Percentiles rank a stretch among this genome's conserved stretches.
Evolutionary conservation across 2,797 vertebrate genomes (phyloP).

Genomic region (Chaunax sp.): DNA sequence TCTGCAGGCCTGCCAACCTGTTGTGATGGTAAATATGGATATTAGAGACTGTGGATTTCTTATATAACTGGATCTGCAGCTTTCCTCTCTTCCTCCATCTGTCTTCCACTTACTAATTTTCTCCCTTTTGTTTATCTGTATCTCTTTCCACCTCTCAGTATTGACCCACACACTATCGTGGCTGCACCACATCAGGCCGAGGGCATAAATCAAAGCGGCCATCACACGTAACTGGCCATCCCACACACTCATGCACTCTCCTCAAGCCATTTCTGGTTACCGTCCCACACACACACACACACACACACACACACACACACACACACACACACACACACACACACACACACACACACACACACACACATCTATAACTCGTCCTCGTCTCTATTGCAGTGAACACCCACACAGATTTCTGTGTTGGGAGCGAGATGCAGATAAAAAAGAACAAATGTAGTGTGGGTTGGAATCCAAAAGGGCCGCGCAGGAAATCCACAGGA

Average conservation of each 20-base stretch:
- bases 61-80: conserved; percentile 58
- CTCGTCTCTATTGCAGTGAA: conserved; percentile 71
- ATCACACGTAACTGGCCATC: conserved; percentile 47
- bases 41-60: conserved; percentile 38
- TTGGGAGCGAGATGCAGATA: conserved; percentile 59
- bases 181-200: conserved; percentile 67
- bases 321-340: conserved; percentile 50
- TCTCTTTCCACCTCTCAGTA: conserved; percentile 33
- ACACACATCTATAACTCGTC: conserved; percentile 55
- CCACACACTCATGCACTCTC: conserved; percentile 67
- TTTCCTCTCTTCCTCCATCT: conserved; percentile 31
- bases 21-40: conserved; percentile 56
- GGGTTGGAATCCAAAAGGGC: conserved; percentile 47
- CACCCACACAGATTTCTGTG: conserved; percentile 71
- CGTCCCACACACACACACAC: conserved; percentile 51
- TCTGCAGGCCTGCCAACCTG: conserved; percentile 53
- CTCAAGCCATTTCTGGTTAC: conserved; percentile 59
- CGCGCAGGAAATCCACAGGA: conserved; percentile 56
- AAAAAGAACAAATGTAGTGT: conserved; percentile 60
- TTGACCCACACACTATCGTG: conserved; percentile 68
- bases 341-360: conserved; percentile 59
- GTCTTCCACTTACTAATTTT: conserved; percentile 31
- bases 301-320: conserved; percentile 43
- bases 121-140: conserved; percentile 26
- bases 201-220: conserved; percentile 68